Conservation (phyloP, 2,888 invertebrate species). For the Trissoscelio sp. region DNA sequence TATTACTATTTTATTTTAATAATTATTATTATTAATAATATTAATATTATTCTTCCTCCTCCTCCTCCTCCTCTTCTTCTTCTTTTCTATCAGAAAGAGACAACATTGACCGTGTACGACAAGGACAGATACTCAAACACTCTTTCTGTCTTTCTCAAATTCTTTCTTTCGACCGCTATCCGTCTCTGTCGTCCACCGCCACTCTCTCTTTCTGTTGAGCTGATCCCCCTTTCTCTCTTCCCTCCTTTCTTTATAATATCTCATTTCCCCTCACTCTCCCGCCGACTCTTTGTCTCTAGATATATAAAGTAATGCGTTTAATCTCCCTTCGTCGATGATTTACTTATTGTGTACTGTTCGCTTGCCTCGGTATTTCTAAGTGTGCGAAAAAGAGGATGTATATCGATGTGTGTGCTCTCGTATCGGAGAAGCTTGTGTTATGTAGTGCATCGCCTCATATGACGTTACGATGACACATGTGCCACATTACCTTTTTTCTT, state of each 20-base stretch:
- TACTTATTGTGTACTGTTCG: constrained; percentile 66
- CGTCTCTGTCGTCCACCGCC: constrained; percentile 34
- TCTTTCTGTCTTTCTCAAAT: constrained; percentile 35
- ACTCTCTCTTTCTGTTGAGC: constrained; percentile 62
- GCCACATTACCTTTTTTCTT: constrained; percentile 52
- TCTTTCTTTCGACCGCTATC: constrained; percentile 58
- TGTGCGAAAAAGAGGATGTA: constrained; percentile 65
- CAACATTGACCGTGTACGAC: background rate
- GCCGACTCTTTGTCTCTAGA: constrained; percentile 58
- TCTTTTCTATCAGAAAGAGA: too few species aligned
- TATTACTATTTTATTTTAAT: too few species aligned
- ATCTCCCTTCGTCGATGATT: constrained; percentile 67
- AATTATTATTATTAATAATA: too few species aligned
- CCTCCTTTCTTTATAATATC: constrained; percentile 54
- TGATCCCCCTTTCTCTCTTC: constrained; percentile 64
- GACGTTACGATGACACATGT: constrained; percentile 67
- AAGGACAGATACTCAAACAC: constrained; percentile 17
- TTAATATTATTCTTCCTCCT: too few species aligned
- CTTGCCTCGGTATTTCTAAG: constrained; percentile 67
- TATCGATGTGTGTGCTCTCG: constrained; percentile 61
- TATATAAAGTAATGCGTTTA: constrained; percentile 66
- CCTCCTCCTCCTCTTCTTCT: too few species aligned
- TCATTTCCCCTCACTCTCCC: constrained; percentile 15
- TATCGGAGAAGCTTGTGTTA: constrained; percentile 64
- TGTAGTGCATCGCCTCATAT: constrained; percentile 66